A percentile compares a stretch with the other conserved stretches of the same genome.
phyloP scores from a whole-genome alignment of 2,113 vertebrate species.

The Pseudorectes ferrugineus region DNA sequence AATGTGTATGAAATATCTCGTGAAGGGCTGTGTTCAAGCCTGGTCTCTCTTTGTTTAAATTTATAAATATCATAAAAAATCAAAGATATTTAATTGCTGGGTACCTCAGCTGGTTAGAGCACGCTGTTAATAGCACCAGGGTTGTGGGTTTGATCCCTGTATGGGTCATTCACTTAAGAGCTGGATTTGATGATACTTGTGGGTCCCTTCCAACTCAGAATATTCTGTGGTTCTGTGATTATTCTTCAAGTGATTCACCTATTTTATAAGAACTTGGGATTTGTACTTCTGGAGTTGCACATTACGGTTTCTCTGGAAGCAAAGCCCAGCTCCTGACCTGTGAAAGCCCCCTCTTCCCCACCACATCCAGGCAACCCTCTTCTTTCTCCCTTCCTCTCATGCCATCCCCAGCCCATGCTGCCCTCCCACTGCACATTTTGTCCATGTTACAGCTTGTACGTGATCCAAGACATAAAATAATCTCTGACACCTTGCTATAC shows the following conservation, averaged over 20 bases:
- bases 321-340: rapidly evolving
- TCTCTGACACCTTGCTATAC: background rate
- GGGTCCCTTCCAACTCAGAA: background rate
- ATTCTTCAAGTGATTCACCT: background rate
- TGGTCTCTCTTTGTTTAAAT: background rate
- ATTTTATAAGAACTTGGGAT: background rate
- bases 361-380: background rate
- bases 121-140: background rate
- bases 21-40: background rate
- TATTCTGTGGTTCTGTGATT: background rate
- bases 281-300: background rate
- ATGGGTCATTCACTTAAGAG: background rate
- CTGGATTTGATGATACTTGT: background rate
- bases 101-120: background rate
- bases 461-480: background rate
- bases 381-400: background rate
- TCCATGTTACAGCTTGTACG: background rate
- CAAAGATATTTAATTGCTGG: background rate
- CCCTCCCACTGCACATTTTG: background rate
- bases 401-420: background rate
- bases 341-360: background rate
- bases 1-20: background rate
- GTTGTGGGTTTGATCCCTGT: background rate
- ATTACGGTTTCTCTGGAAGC: background rate
- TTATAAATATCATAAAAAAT: background rate